These are phyloP conservation scores for Amphiduros pacificus DNA, from an alignment of 2,888 invertebrate genomes.

Conservation along the genomic window DNA sequence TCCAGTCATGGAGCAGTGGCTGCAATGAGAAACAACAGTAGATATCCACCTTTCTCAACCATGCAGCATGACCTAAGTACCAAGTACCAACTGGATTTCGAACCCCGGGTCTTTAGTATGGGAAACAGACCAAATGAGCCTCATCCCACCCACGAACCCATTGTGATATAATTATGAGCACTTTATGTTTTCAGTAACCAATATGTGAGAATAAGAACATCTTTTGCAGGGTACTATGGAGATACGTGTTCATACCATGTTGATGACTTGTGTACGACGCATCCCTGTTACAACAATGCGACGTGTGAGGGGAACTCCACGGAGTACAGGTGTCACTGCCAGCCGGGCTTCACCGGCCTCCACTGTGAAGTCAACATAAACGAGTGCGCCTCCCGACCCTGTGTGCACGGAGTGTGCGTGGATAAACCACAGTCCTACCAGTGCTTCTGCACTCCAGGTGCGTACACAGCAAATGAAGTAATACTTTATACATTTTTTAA, in stretches of 20 bases:
- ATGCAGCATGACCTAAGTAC: no score
- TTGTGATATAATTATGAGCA: no score
- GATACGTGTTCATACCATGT: constrained; percentile 37
- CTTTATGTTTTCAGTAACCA: no score
- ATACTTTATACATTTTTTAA: background rate
- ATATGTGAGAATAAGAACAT: no score
- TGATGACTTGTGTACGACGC: constrained; percentile 38
- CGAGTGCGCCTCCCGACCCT: constrained; percentile 50
- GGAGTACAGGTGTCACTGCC: constrained; percentile 40
- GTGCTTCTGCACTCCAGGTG: constrained; percentile 54
- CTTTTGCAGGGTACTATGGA: constrained; percentile 27
- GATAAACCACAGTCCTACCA: constrained; percentile 44
- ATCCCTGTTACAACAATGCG: constrained; percentile 43
- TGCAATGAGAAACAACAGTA: no score
- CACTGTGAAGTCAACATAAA: constrained; percentile 52
- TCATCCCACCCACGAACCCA: no score
- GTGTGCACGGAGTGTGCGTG: constrained; percentile 50
- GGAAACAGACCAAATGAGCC: no score
- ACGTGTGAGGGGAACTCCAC: constrained; percentile 44
- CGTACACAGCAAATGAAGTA: constrained; percentile 20
- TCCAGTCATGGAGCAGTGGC: no score
- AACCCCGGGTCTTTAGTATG: no score
- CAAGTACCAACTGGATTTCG: no score
- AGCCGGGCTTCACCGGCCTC: constrained; percentile 35
- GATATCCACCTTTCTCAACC: no score